Conservation (phyloP, 2,113 vertebrate species). For the Salvelinus namaycush region DNA sequence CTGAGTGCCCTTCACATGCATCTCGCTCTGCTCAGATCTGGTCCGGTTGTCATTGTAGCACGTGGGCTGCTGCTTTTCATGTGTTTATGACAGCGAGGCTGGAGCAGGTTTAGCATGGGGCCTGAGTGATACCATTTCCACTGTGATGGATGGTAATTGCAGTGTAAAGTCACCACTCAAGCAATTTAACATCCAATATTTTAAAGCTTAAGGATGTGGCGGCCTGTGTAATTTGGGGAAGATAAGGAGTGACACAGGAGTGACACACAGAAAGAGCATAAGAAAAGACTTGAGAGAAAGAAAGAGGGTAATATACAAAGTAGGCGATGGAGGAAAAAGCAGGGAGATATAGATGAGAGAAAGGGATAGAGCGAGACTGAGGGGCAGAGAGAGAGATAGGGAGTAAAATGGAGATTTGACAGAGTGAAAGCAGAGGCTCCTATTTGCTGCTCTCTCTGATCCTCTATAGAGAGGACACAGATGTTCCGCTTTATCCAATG, state of each 20-base stretch:
- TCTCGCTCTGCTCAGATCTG: conserved; percentile 50
- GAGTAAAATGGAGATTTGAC: conserved; percentile 22
- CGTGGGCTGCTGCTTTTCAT: conserved; percentile 48
- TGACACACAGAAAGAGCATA: background rate
- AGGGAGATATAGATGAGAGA: background rate
- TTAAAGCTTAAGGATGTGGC: conserved; percentile 47
- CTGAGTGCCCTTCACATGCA: conserved; percentile 57
- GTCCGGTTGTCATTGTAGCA: conserved; percentile 31
- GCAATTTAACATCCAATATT: conserved; percentile 44
- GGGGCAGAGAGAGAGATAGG: conserved; percentile 27
- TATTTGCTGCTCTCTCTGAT: conserved; percentile 45
- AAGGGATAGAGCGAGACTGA: background rate
- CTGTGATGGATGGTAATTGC: conserved; percentile 42
- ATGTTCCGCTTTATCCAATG: conserved; percentile 70
- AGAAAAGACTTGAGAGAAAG: background rate
- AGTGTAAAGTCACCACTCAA: conserved; percentile 43
- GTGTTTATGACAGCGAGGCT: conserved; percentile 42
- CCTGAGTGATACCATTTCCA: conserved; percentile 39
- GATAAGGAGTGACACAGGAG: conserved; percentile 1
- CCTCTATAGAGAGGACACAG: conserved; percentile 51
- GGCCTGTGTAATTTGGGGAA: conserved; percentile 33
- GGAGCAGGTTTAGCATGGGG: conserved; percentile 47
- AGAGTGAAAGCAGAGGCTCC: conserved; percentile 51
- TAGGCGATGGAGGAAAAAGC: conserved; percentile 5
- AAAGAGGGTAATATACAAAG: background rate